These are phyloP conservation scores for Diacarnus erythraeanus DNA, from an alignment of 37 sponge, comb jelly and placozoan species.

Conservation along the genomic window DNA sequence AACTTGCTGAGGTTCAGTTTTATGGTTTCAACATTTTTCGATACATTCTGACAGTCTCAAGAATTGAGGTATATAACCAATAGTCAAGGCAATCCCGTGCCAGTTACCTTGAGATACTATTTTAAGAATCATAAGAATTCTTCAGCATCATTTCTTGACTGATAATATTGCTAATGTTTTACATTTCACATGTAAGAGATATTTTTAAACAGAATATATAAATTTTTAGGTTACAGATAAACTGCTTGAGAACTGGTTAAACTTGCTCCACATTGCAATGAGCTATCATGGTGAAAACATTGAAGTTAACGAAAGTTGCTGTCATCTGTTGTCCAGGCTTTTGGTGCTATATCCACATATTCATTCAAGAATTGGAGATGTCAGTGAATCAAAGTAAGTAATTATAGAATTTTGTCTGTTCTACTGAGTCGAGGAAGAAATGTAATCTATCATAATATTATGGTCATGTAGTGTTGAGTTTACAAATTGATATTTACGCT, in stretches of 20 bases:
- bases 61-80: too few relatives aligned
- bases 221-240: not conserved
- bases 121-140: not conserved
- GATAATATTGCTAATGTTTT: not conserved
- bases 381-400: too few relatives aligned
- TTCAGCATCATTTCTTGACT: too few relatives aligned
- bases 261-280: constrained; percentile 19
- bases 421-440: too few relatives aligned
- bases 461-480: too few relatives aligned
- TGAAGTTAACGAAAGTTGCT: constrained; percentile 36
- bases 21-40: not conserved
- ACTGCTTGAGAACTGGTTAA: constrained; percentile 17
- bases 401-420: too few relatives aligned
- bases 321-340: constrained; percentile 37
- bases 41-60: too few relatives aligned
- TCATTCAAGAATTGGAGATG: constrained; percentile 35
- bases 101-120: too few relatives aligned
- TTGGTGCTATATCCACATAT: constrained; percentile 23
- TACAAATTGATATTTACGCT: too few relatives aligned
- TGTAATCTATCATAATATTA: too few relatives aligned
- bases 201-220: not conserved
- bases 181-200: not conserved
- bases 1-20: constrained; percentile 8
- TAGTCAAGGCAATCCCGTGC: too few relatives aligned
- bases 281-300: constrained; percentile 6